Conservation (phyloP, 2,888 invertebrate genomes). For the Molorchus minor region DNA sequence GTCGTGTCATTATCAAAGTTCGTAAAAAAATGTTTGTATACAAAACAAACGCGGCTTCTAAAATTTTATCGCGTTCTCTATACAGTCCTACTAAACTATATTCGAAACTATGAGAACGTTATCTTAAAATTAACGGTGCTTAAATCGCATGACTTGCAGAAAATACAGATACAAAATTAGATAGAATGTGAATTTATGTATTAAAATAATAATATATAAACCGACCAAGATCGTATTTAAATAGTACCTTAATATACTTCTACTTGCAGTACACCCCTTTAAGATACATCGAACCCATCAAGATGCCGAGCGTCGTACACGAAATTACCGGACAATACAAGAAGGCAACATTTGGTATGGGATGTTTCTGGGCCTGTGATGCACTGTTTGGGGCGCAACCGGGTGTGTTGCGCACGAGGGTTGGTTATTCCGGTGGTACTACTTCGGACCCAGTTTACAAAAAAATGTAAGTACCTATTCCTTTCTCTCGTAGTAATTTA, state of each 20-base stretch:
- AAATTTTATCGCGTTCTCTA: too few relatives aligned
- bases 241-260: not conserved
- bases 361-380: constrained; percentile 94
- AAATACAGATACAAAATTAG: not conserved
- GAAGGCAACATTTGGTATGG: constrained; percentile 91
- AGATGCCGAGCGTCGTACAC: constrained; percentile 67
- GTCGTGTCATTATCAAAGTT: not conserved
- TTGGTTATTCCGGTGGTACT: constrained; percentile 92
- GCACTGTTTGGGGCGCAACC: constrained; percentile 79
- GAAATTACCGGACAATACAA: constrained; percentile 71
- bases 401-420: constrained; percentile 88
- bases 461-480: constrained; percentile 74
- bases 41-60: too few relatives aligned
- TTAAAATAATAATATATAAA: not conserved
- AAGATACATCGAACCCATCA: constrained; percentile 20
- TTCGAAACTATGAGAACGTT: not conserved
- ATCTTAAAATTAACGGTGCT: not conserved
- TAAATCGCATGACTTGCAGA: not conserved
- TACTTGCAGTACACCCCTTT: not conserved
- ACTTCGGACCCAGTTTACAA: constrained; percentile 83
- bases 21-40: too few relatives aligned
- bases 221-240: not conserved
- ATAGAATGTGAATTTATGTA: not conserved
- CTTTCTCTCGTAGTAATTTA: not conserved
- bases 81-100: not conserved